A percentile compares a stretch with the other conserved stretches of the same genome.
These are phyloP conservation scores for Nixonia krombeini DNA, from an alignment of 1,140 invertebrate genomes.

Conservation along the genomic window DNA sequence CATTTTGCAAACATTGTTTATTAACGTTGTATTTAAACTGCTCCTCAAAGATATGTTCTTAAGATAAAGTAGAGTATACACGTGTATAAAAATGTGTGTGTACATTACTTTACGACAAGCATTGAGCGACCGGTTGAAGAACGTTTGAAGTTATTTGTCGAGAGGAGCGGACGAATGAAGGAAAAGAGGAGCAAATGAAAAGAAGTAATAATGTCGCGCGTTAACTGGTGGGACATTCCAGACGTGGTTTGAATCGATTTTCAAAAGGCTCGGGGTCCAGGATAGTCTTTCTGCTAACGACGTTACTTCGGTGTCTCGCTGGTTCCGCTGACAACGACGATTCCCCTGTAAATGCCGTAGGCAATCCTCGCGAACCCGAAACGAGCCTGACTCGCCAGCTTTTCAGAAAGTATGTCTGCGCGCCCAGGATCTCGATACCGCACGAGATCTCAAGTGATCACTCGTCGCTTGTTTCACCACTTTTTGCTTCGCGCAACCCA, in stretches of 20 bases:
- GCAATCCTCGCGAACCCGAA: slow-evolving; percentile 21
- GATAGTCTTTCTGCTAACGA: slow-evolving; percentile 35
- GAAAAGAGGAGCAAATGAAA: slow-evolving; percentile 3
- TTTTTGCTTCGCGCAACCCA: slow-evolving; percentile 21
- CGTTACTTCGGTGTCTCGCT: slow-evolving; percentile 32
- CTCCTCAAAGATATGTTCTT: no score
- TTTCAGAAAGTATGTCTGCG: slow-evolving; percentile 26
- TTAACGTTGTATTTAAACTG: no score
- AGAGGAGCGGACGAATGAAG: slow-evolving; percentile 2
- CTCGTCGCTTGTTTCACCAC: slow-evolving; percentile 21
- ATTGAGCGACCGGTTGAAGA: no score
- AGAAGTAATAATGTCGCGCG: background rate
- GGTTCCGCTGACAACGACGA: slow-evolving; percentile 40
- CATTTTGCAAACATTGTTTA: no score
- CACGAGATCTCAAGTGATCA: slow-evolving; percentile 38
- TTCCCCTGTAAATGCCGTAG: slow-evolving; percentile 31
- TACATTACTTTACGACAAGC: no score
- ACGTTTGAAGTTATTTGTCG: no score
- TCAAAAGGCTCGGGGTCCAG: slow-evolving; percentile 12
- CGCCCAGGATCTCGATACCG: slow-evolving; percentile 17
- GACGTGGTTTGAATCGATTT: slow-evolving; percentile 39
- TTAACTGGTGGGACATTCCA: slow-evolving; percentile 19
- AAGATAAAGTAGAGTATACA: no score
- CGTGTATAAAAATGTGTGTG: background rate
- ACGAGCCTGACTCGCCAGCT: slow-evolving; percentile 33